Evolutionary conservation across 2,888 invertebrate genomes (phyloP).

Genomic region (Branchellion lobata): DNA sequence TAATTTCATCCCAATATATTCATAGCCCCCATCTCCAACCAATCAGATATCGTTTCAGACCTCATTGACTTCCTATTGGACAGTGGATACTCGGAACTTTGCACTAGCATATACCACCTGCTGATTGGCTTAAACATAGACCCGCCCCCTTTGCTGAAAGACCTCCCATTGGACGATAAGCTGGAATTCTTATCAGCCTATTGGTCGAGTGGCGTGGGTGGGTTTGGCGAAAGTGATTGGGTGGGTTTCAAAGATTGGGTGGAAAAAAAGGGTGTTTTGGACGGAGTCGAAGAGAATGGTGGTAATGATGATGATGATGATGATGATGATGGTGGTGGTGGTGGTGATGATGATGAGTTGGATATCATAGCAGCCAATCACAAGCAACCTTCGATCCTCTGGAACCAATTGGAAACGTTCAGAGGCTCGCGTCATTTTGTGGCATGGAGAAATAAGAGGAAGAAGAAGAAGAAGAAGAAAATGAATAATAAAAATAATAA

Average conservation of each 20-base stretch:
- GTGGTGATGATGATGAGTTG: background rate
- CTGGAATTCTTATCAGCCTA: slow-evolving; percentile 34
- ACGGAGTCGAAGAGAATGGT: background rate
- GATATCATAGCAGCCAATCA: background rate
- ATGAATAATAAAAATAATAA: no score
- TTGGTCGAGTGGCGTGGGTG: slow-evolving; percentile 3
- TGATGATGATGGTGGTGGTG: background rate
- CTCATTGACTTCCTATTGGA: slow-evolving; percentile 26
- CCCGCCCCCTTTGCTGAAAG: background rate
- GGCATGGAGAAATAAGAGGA: slow-evolving; percentile 55
- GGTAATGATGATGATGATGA: background rate
- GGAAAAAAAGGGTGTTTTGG: slow-evolving; percentile 4
- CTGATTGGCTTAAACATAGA: slow-evolving; percentile 33
- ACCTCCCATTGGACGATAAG: slow-evolving; percentile 21
- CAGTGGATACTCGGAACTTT: slow-evolving; percentile 21
- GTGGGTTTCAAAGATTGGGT: slow-evolving; percentile 25
- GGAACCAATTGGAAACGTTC: background rate
- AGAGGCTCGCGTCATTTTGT: slow-evolving; percentile 1
- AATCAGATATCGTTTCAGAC: slow-evolving; percentile 20
- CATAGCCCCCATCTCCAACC: no score
- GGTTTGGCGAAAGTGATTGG: slow-evolving; percentile 35
- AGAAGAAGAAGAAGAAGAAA: slow-evolving; percentile 79
- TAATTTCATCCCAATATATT: no score
- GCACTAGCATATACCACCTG: slow-evolving; percentile 29
- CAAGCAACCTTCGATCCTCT: background rate